A percentile compares a stretch with the other conserved stretches of the same genome.
Evolutionary conservation across 2,113 vertebrate species (phyloP).

Genomic region (Antidorcas marsupialis): DNA sequence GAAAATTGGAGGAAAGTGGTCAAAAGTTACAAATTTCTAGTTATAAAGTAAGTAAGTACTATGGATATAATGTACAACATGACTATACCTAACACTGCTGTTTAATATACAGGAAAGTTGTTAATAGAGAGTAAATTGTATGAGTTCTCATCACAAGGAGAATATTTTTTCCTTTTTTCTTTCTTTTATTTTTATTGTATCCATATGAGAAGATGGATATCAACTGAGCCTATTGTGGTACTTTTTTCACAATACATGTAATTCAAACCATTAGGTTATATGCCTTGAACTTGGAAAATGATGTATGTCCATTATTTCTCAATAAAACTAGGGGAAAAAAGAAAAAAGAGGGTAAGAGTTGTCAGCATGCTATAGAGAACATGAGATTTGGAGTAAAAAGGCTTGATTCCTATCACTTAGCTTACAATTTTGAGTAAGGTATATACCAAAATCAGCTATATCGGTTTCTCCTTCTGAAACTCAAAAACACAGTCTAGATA

Average conservation of each 20-base stretch:
- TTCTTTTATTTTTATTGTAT: neutral
- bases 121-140: neutral
- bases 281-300: neutral
- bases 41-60: neutral
- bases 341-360: neutral
- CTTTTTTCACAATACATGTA: neutral
- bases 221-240: neutral
- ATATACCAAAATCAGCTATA: neutral
- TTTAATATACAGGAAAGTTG: neutral
- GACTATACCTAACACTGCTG: neutral
- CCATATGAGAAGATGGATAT: neutral
- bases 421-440: neutral
- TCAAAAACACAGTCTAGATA: neutral
- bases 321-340: neutral
- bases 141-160: neutral
- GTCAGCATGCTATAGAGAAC: neutral
- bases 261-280: neutral
- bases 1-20: neutral
- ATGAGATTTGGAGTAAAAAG: neutral
- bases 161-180: neutral
- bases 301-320: neutral
- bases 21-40: neutral
- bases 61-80: neutral
- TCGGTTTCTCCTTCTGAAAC: neutral
- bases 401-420: neutral